Base-by-base conservation (phyloP, 1,140 invertebrate species). In the Leucophenga varia region DNA sequence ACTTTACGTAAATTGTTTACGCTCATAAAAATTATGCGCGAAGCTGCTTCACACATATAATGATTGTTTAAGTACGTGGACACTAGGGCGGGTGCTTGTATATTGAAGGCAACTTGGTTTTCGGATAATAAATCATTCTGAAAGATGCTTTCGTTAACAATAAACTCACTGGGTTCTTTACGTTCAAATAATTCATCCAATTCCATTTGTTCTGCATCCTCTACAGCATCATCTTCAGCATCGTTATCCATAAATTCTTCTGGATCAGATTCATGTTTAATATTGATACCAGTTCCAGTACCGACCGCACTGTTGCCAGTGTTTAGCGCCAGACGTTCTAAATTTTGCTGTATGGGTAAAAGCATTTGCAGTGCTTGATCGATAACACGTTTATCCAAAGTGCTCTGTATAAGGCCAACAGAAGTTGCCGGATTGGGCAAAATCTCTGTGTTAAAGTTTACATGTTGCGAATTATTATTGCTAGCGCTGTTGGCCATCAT, bases 1-100 rank as follows among this genome's bases (percentile, higher is more conserved):
- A 95, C 84, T 68, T 87, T 89, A 67, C 89, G 81, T 22, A 90
- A 85, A 89, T 92, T 95, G 73, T 95, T 89, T 55, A 95, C 85
- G 3, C 90, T 90, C 6, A 92, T 79, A 71, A 96, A 95, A 22
- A 96, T 78, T 34, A 96, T 79, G 55, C 93, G 80, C 13, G 91
- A 93, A 6, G 91, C 90, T 71, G 88, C 92, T 79, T 96, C 93
- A 78, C 91, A 95, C 38, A 96, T 91, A 64, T 90, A 93, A 77
- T 93, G 89, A 51, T 91, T 84, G 67, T 91, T 93, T 42, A 91
- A 80, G 76, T 88, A 91, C 13, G 86, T 80, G 31, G 90, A 88
- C 52, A 90, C 85, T 37, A 89, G 85, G 30, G 84, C 85, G 12
- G 92, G 92, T 6, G 89, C 87, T 54, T 89, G 88, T 52, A 95